A percentile compares a stretch with the other conserved stretches of the same genome.
These are phyloP conservation scores for Myotis lucifugus DNA, from an alignment of 2,113 vertebrate species.

Conservation along the genomic window DNA sequence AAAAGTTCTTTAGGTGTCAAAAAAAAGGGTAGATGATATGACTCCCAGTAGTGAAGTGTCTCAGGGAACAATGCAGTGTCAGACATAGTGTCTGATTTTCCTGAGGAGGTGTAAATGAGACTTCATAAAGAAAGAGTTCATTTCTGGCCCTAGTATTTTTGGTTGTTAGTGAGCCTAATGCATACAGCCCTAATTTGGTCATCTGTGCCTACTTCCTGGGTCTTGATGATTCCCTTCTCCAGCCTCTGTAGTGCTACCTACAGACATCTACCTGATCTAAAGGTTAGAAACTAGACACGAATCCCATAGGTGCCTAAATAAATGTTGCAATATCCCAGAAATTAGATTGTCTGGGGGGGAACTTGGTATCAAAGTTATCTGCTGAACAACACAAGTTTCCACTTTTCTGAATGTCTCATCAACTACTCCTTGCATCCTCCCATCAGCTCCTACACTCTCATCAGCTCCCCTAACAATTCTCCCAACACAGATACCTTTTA, in stretches of 20 bases:
- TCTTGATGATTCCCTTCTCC: not conserved
- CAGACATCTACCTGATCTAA: not conserved
- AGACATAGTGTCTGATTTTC: constrained; percentile 54
- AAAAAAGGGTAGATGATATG: constrained; percentile 33
- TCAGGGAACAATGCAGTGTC: constrained; percentile 44
- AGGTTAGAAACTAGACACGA: not conserved
- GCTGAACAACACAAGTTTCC: not conserved
- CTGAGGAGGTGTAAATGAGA: constrained; percentile 37
- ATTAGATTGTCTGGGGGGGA: not conserved
- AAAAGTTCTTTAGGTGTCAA: constrained; percentile 45
- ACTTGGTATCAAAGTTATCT: not conserved
- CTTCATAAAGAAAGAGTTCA: constrained; percentile 31
- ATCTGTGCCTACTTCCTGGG: not conserved
- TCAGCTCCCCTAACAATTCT: not conserved
- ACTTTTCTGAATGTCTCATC: not conserved
- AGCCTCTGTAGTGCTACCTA: not conserved
- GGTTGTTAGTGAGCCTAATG: not conserved
- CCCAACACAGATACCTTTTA: not conserved
- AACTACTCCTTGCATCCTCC: not conserved
- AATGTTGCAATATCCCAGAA: not conserved
- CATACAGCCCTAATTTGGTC: not conserved
- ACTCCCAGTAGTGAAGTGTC: constrained; percentile 63
- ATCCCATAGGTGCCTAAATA: not conserved
- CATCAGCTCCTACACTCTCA: not conserved
- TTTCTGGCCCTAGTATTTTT: not conserved